Evolutionary conservation across 2,797 vertebrate species (phyloP), one percentile per base, ranked within the genome.

Genomic region (Nasua narica): DNA sequence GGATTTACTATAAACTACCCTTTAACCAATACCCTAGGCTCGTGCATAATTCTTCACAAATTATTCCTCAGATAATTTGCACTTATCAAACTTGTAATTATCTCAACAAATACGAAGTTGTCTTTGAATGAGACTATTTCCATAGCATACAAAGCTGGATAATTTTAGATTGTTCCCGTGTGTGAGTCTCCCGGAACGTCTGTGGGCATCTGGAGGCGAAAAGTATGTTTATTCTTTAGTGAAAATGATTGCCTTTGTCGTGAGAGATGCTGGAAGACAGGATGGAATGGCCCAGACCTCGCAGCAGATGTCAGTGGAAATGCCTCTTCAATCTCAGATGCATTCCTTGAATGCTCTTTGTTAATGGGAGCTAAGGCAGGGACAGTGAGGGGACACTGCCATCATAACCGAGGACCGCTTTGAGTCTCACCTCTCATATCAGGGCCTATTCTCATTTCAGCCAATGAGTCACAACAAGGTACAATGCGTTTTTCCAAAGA

Each of bases 21-120:
- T 92, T 92, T n/a, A 60, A 67, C 85, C 40, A 43, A 65, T 40
- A 37, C 65, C 37, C 76, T 70, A 72, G 52, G 48, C n/a, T 50
- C 18, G 69, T 46, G 21, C 58, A 78, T 56, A 89, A 81, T 94
- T 90, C 93, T 83, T 95, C 21, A n/a, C 82, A 92, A 92, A 92
- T 92, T 69, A 96, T 76, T 94, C 60, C 87, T 87, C 85, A 27
- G 79, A 94, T 96, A 91, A 95, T 90, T 90, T 96, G 90, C 69
- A 85, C 65, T 92, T 48, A 88, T 79, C 86, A 54, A 86, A 97
- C 91, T 96, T 93, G 70, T 76, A 97, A 93, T 69, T 96, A 97
- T 87, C 37, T 60, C 95, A 83, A 19, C 69, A 91, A 65, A 87
- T 46, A 87, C 18, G 65, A 56, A 87, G 3, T 76, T 23, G 46